These are phyloP conservation scores for Gallirallus australis DNA, from an alignment of 2,797 vertebrate species.

Conservation along the genomic window DNA sequence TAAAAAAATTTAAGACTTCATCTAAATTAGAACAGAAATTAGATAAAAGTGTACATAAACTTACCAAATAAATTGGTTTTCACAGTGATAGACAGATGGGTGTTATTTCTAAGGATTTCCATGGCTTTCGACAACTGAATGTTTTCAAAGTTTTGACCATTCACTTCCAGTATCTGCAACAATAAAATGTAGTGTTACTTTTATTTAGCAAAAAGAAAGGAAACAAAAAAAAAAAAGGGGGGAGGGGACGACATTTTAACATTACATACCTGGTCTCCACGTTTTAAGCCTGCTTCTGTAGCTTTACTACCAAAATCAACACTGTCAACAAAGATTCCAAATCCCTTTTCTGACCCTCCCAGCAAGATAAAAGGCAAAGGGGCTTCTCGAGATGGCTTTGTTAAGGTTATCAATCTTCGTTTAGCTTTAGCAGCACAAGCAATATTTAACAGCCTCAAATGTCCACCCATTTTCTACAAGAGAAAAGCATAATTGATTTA, in stretches of 20 bases:
- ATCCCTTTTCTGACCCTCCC: slow-evolving; percentile 96
- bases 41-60: neutral
- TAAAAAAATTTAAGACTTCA: neutral
- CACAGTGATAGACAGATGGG: slow-evolving; percentile 99
- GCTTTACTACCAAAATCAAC: slow-evolving; percentile 96
- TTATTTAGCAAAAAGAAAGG: neutral
- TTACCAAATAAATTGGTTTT: slow-evolving; percentile 99
- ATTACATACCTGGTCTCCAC: slow-evolving; percentile 92
- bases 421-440: slow-evolving; percentile 99
- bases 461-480: slow-evolving; percentile 97
- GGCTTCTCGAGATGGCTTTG: slow-evolving; percentile 95
- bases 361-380: slow-evolving; percentile 93
- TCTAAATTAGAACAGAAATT: neutral
- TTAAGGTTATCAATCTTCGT: slow-evolving; percentile 93
- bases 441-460: slow-evolving; percentile 97
- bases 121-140: slow-evolving; percentile 97
- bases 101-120: slow-evolving; percentile 99
- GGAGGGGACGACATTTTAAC: neutral
- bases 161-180: slow-evolving; percentile 95
- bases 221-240: neutral
- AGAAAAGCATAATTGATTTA: neutral
- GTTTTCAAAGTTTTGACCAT: slow-evolving; percentile 99
- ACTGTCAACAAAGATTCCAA: slow-evolving; percentile 96
- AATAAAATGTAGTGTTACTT: neutral
- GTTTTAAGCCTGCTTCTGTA: slow-evolving; percentile 94